phyloP scores from a whole-genome alignment of 2,113 vertebrate species.

The Microcebus tavaratra region DNA sequence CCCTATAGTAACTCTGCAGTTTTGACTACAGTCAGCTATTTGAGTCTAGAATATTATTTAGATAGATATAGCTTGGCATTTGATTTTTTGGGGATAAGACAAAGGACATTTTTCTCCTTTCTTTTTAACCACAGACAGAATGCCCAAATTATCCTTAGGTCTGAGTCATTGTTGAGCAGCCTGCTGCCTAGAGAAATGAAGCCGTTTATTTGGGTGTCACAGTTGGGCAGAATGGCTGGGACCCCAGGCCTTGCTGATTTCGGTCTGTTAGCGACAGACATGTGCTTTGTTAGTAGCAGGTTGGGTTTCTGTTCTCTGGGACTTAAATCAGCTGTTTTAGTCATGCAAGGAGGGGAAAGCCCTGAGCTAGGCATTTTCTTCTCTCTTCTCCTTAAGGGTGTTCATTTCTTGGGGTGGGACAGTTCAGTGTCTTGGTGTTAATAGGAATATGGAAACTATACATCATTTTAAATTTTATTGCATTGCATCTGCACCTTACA shows the following conservation, averaged over 20 bases:
- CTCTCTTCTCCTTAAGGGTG: neutral
- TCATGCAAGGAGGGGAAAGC: neutral
- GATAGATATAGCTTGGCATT: neutral
- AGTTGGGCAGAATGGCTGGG: neutral
- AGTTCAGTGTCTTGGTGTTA: neutral
- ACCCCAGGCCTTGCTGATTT: neutral
- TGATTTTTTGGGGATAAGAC: neutral
- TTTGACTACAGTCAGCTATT: neutral
- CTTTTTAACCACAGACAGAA: neutral
- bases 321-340: neutral
- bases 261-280: neutral
- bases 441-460: slow-evolving; percentile 19
- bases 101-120: neutral
- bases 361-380: neutral
- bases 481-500: neutral
- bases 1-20: neutral
- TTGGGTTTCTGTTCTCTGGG: neutral
- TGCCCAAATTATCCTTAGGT: neutral
- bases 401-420: neutral
- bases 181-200: neutral
- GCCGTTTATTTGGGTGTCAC: neutral
- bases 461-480: neutral
- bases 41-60: neutral
- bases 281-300: neutral
- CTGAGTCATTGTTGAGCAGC: neutral